Evolutionary conservation across 2,113 vertebrate species (phyloP).

Genomic region (Helogale parvula): DNA sequence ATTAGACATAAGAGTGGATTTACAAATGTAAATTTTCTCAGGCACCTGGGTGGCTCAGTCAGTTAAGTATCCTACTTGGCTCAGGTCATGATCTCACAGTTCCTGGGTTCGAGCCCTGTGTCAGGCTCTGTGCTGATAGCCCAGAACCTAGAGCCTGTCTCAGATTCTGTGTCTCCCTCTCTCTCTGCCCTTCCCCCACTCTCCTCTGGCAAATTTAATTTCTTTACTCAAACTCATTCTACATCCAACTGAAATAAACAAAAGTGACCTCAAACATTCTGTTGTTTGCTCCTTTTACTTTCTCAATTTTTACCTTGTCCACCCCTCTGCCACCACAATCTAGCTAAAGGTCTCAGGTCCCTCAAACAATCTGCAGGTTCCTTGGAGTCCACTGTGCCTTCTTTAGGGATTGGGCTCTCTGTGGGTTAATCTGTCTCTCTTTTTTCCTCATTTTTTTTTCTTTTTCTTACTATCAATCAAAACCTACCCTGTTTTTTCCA

Average conservation of each 20-base stretch:
- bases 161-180: no score
- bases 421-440: not conserved
- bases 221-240: not conserved
- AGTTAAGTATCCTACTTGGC: no score
- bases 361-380: not conserved
- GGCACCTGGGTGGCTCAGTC: no score
- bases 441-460: not conserved
- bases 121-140: no score
- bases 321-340: not conserved
- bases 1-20: not conserved
- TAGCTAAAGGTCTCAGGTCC: not conserved
- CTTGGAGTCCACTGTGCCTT: not conserved
- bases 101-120: no score
- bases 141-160: no score
- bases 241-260: not conserved
- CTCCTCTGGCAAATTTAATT: not conserved
- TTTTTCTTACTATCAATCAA: not conserved
- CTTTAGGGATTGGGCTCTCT: not conserved
- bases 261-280: not conserved
- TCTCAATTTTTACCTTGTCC: not conserved
- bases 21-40: not conserved
- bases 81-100: no score
- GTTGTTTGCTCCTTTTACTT: not conserved
- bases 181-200: not conserved
- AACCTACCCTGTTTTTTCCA: not conserved